phyloP scores from a whole-genome alignment of 2,888 invertebrate genomes.

The Busseola fusca region DNA sequence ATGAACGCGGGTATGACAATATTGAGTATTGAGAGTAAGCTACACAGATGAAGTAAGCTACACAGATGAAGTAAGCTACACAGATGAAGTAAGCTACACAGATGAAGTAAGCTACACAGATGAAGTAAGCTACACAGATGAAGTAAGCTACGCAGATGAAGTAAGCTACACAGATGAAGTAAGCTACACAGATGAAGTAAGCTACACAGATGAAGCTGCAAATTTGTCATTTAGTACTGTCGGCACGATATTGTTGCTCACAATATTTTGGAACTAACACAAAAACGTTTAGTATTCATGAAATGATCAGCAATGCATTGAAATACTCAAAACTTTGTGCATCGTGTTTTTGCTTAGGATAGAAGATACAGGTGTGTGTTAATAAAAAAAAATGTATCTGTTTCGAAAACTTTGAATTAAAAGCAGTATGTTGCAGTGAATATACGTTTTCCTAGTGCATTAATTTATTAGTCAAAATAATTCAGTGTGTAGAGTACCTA shows the following conservation, averaged over 20 bases:
- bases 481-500: slow-evolving; percentile 21
- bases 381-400: background rate
- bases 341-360: background rate
- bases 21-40: slow-evolving; percentile 11
- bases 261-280: background rate
- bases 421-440: background rate
- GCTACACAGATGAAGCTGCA: background rate
- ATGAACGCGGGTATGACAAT: slow-evolving; percentile 18
- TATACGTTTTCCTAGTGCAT: background rate
- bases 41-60: background rate
- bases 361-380: background rate
- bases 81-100: background rate
- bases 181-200: too few relatives aligned
- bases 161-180: background rate
- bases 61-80: background rate
- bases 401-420: background rate
- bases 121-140: background rate
- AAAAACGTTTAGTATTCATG: background rate
- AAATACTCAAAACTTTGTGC: background rate
- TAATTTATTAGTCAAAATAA: slow-evolving; percentile 1
- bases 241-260: background rate
- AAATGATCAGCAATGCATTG: background rate
- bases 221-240: background rate
- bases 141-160: too few relatives aligned
- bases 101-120: too few relatives aligned